Evolutionary conservation across 2,888 invertebrate species (phyloP).

Genomic region (Drosophila nr. perissopoda): DNA sequence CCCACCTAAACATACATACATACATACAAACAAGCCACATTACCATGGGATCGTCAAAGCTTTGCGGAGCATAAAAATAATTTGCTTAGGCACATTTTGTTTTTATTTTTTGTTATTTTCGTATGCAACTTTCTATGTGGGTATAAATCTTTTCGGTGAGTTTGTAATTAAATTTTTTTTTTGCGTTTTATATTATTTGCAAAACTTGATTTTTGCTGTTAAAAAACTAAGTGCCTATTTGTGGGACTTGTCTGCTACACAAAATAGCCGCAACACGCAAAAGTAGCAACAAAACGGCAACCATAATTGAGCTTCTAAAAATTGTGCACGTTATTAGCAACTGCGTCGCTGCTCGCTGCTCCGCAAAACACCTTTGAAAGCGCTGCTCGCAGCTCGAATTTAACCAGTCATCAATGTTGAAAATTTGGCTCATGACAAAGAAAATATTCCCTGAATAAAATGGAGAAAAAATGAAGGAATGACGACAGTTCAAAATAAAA

Average conservation of each 20-base stretch:
- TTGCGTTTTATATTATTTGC: constrained; percentile 42
- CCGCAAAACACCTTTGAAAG: constrained; percentile 7
- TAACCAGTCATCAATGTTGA: constrained; percentile 27
- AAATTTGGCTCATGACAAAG: constrained; percentile 49
- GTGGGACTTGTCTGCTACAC: constrained; percentile 54
- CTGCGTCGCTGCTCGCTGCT: constrained; percentile 9
- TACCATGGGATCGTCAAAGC: constrained; percentile 68
- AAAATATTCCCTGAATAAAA: constrained; percentile 59
- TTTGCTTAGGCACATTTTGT: constrained; percentile 37
- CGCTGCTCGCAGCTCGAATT: constrained; percentile 16
- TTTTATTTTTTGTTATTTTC: constrained; percentile 22
- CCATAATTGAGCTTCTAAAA: constrained; percentile 68
- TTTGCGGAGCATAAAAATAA: constrained; percentile 68
- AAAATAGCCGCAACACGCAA: constrained; percentile 30
- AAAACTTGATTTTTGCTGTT: constrained; percentile 75
- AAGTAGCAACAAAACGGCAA: constrained; percentile 45
- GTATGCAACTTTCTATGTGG: constrained; percentile 77
- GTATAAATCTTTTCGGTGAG: constrained; percentile 74
- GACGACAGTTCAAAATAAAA: constrained; percentile 52
- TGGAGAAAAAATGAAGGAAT: constrained; percentile 34
- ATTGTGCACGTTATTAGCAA: constrained; percentile 60
- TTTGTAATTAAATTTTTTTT: constrained; percentile 70
- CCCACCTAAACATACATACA: constrained; percentile 56
- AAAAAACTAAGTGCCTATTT: constrained; percentile 69
- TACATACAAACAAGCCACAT: constrained; percentile 29